These are phyloP conservation scores for Nephrotoma guestfalica DNA, from an alignment of 2,888 invertebrate species.

Conservation along the genomic window DNA sequence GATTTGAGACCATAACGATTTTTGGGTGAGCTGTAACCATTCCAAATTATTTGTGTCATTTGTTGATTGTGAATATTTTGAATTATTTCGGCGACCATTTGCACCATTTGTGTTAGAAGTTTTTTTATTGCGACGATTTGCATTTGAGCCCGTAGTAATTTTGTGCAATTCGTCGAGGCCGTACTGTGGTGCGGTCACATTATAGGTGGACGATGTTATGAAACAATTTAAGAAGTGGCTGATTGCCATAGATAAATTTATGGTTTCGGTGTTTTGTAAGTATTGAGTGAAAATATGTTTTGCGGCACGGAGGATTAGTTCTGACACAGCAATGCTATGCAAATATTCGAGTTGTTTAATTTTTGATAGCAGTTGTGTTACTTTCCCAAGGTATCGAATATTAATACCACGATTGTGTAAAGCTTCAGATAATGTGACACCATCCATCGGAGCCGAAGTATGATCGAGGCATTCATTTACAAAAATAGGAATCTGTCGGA, in stretches of 20 bases:
- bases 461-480: conserved; percentile 85
- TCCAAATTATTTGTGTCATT: conserved; percentile 46
- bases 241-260: conserved; percentile 79
- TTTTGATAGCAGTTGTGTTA: conserved; percentile 63
- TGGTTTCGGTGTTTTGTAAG: conserved; percentile 67
- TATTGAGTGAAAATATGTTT: conserved; percentile 90
- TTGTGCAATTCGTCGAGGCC: conserved; percentile 30
- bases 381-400: conserved; percentile 89
- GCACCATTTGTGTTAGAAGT: not conserved
- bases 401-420: conserved; percentile 94
- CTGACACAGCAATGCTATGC: conserved; percentile 79
- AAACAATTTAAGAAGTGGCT: conserved; percentile 96
- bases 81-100: conserved; percentile 22
- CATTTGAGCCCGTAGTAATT: conserved; percentile 36
- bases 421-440: conserved; percentile 78
- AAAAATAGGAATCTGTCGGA: conserved; percentile 88
- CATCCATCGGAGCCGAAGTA: conserved; percentile 89
- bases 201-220: conserved; percentile 59
- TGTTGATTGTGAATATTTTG: conserved; percentile 33
- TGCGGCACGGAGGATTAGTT: conserved; percentile 74
- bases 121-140: conserved; percentile 36
- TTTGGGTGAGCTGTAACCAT: conserved; percentile 80
- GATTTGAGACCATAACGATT: conserved; percentile 77
- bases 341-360: conserved; percentile 73
- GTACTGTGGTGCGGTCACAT: conserved; percentile 39